Evolutionary conservation across 1,140 invertebrate species (phyloP).

Genomic region (Acromyrmex heyeri): DNA sequence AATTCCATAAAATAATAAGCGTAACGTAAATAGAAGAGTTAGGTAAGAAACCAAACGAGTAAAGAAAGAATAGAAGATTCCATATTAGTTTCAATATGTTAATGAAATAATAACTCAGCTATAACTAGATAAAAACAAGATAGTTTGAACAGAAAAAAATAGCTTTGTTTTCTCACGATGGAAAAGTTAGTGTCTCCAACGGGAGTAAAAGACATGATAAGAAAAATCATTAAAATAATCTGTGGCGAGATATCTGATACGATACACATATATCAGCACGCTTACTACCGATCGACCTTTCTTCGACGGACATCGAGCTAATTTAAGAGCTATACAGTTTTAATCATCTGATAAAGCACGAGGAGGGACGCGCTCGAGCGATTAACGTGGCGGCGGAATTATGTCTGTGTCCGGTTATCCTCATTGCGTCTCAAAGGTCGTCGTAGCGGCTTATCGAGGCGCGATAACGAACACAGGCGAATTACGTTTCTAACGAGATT

Average conservation of each 20-base stretch:
- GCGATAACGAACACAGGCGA: slow-evolving; percentile 36
- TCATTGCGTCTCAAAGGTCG: slow-evolving; percentile 53
- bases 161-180: not conserved
- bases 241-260: not conserved
- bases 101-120: slow-evolving; percentile 45
- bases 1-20: not conserved
- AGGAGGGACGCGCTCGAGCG: slow-evolving; percentile 43
- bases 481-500: slow-evolving; percentile 41
- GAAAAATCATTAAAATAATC: slow-evolving; percentile 9
- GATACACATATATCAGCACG: not conserved
- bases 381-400: slow-evolving; percentile 21
- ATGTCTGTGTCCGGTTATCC: slow-evolving; percentile 32
- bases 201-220: not conserved
- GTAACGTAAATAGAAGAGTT: not conserved
- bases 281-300: not conserved
- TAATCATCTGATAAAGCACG: slow-evolving; percentile 42
- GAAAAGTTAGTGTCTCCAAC: not conserved
- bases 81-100: not conserved
- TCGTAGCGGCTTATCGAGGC: not conserved
- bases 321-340: slow-evolving; percentile 1
- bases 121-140: slow-evolving; percentile 77
- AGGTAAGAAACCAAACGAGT: not conserved
- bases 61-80: not conserved
- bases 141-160: slow-evolving; percentile 2
- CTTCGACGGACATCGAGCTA: slow-evolving; percentile 43